A percentile compares a stretch with the other conserved stretches of the same genome.
Conservation (phyloP, 37 sponge, comb jelly and placozoan genomes). For the Halisarca cf. caerulea region DNA sequence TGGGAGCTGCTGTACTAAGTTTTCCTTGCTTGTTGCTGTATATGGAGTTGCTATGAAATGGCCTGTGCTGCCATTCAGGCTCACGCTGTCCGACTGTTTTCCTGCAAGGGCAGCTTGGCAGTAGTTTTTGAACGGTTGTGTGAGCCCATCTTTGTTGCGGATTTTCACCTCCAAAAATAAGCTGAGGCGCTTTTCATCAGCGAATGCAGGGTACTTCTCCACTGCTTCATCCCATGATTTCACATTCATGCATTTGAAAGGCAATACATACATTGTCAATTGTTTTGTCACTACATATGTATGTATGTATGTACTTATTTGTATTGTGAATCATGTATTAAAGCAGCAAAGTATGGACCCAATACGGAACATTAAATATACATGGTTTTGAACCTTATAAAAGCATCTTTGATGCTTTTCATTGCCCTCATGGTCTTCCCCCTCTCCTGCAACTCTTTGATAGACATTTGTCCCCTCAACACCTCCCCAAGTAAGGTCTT, state of each 20-base stretch:
- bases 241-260: neutral
- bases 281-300: no score
- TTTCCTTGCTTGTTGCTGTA: neutral
- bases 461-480: neutral
- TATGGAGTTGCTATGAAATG: neutral
- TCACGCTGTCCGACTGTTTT: neutral
- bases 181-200: neutral
- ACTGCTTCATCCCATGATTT: neutral
- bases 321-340: no score
- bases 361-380: no score
- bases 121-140: neutral
- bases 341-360: no score
- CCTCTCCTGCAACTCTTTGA: neutral
- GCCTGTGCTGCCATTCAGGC: neutral
- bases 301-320: no score
- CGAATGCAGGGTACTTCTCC: neutral
- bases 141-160: neutral
- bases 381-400: slow-evolving; percentile 7
- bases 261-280: no score
- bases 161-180: neutral
- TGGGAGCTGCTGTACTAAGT: neutral
- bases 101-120: neutral
- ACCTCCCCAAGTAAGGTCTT: neutral
- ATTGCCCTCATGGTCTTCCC: neutral
- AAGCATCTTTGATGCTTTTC: neutral